phyloP scores from a whole-genome alignment of 2,888 invertebrate genomes.

The Cremastinae sp. region DNA sequence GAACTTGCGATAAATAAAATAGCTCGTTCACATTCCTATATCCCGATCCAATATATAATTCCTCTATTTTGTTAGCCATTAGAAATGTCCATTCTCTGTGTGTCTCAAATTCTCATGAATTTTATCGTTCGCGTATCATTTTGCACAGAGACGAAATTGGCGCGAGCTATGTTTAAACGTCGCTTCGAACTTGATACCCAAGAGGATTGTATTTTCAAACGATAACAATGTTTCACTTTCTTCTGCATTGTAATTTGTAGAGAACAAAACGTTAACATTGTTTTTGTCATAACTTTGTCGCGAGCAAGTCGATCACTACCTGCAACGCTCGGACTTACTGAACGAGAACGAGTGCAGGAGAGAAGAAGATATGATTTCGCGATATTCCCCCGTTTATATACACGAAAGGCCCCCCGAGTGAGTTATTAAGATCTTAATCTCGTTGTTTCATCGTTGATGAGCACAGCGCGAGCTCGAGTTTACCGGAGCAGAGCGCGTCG shows the following conservation, averaged over 20 bases:
- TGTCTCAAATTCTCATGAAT: no score
- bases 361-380: slow-evolving; percentile 23
- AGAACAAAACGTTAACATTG: slow-evolving; percentile 8
- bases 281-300: slow-evolving; percentile 1
- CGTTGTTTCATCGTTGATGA: slow-evolving; percentile 65
- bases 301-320: slow-evolving; percentile 39
- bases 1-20: slow-evolving; percentile 3
- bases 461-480: slow-evolving; percentile 58
- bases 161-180: no score
- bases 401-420: slow-evolving; percentile 63
- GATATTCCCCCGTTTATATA: slow-evolving; percentile 42
- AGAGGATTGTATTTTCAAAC: no score
- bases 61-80: no score
- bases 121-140: background rate
- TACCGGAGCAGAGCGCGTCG: slow-evolving; percentile 31
- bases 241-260: background rate
- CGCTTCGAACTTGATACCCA: no score
- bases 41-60: no score
- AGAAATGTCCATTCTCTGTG: no score
- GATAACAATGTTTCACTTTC: slow-evolving; percentile 1
- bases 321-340: slow-evolving; percentile 13
- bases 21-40: background rate
- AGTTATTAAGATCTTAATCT: slow-evolving; percentile 75
- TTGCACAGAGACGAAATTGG: no score
- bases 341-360: background rate